These are phyloP conservation scores for Jordanella pulchra DNA, from an alignment of 2,797 vertebrate species.

Conservation along the genomic window DNA sequence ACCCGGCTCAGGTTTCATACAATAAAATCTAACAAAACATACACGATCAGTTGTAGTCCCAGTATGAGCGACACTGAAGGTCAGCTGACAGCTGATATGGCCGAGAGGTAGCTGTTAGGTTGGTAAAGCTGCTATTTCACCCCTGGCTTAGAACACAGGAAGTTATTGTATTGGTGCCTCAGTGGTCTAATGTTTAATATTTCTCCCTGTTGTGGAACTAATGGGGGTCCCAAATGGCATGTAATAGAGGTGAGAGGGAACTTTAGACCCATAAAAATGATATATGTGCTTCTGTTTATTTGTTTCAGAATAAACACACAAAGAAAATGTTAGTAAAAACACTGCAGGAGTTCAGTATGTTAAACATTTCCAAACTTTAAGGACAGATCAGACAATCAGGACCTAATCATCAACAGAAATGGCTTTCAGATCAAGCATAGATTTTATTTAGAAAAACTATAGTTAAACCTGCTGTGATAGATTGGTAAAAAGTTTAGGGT, in stretches of 20 bases:
- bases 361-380: background rate
- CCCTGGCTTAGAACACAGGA: constrained; percentile 38
- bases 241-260: constrained; percentile 29
- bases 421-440: no score
- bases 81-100: constrained; percentile 78
- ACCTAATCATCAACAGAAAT: background rate
- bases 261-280: constrained; percentile 18
- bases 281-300: constrained; percentile 26
- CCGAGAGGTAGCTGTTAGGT: constrained; percentile 69
- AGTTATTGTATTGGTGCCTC: constrained; percentile 45
- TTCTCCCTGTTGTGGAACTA: constrained; percentile 16
- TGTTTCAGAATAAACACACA: background rate
- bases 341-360: background rate
- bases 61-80: constrained; percentile 60
- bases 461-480: no score
- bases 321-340: background rate
- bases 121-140: constrained; percentile 46
- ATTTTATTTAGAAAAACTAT: no score
- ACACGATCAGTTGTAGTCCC: constrained; percentile 77
- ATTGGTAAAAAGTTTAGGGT: no score
- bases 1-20: constrained; percentile 76
- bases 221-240: constrained; percentile 28
- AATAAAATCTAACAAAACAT: constrained; percentile 85
- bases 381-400: background rate
- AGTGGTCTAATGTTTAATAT: constrained; percentile 48